These are phyloP conservation scores for Mamestra brassicae DNA, from an alignment of 2,888 invertebrate genomes.

Conservation along the genomic window DNA sequence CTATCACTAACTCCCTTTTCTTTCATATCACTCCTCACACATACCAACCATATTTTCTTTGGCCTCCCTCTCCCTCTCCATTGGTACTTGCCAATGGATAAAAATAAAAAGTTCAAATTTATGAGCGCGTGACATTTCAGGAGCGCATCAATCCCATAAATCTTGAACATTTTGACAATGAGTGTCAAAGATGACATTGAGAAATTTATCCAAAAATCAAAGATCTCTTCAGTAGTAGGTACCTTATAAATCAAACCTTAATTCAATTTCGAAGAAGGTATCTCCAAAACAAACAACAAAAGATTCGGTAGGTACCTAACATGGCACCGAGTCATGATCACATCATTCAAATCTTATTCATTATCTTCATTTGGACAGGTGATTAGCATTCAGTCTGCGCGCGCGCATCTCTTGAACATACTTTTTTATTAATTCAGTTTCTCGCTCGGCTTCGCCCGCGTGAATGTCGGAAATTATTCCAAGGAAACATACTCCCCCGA, in stretches of 20 bases:
- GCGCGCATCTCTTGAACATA: slow-evolving; percentile 38
- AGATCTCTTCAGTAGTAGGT: neutral
- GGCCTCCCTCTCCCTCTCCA: too few relatives aligned
- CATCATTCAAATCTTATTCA: slow-evolving; percentile 44
- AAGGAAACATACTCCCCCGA: too few relatives aligned
- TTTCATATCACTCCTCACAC: too few relatives aligned
- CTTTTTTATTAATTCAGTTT: slow-evolving; percentile 7
- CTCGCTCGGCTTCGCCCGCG: too few relatives aligned
- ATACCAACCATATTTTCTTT: too few relatives aligned
- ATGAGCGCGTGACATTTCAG: too few relatives aligned
- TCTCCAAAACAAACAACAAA: slow-evolving; percentile 7
- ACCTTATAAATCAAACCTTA: neutral
- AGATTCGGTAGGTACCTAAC: slow-evolving; percentile 10
- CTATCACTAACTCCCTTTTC: too few relatives aligned
- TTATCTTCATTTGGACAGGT: slow-evolving; percentile 34
- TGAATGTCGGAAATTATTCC: neutral
- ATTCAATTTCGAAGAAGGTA: neutral
- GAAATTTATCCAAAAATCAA: neutral
- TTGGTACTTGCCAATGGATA: too few relatives aligned
- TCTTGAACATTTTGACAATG: too few relatives aligned
- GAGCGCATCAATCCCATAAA: too few relatives aligned
- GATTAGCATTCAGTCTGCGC: slow-evolving; percentile 36
- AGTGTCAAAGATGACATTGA: too few relatives aligned
- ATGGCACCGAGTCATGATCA: neutral
- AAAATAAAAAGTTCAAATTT: too few relatives aligned